Percentiles rank a stretch among this genome's conserved stretches.
Evolutionary conservation across 2,888 invertebrate genomes (phyloP).

Genomic region (Pseudeuparius sepicola): DNA sequence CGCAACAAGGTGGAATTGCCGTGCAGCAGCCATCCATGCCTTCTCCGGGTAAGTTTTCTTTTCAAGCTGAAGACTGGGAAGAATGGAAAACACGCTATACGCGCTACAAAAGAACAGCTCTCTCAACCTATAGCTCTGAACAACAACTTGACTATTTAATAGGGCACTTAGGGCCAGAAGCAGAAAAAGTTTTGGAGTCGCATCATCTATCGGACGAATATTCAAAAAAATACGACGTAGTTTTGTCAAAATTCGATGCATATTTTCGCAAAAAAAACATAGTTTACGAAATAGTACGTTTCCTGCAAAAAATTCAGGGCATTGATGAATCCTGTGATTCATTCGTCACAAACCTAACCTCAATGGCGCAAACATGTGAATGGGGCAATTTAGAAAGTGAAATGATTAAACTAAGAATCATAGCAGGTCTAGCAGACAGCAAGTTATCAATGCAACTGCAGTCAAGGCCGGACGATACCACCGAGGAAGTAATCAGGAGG

Average conservation of each 20-base stretch:
- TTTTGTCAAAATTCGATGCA: constrained; percentile 1
- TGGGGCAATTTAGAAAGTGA: neutral
- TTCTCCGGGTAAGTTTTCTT: neutral
- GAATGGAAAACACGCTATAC: neutral
- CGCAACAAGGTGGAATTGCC: neutral
- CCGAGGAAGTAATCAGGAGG: neutral
- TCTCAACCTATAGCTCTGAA: neutral
- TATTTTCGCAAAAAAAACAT: neutral
- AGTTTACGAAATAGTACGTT: neutral
- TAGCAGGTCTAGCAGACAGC: neutral
- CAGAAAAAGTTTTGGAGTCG: constrained; percentile 1
- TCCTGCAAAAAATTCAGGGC: neutral
- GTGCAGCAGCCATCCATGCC: neutral
- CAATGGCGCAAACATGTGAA: no score
- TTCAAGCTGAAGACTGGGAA: constrained; percentile 2
- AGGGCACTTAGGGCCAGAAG: constrained; percentile 1
- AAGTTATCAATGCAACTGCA: constrained; percentile 1
- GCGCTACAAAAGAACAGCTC: constrained; percentile 1
- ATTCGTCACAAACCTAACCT: no score
- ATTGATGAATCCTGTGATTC: neutral
- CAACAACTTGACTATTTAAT: constrained; percentile 1
- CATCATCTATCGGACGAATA: neutral
- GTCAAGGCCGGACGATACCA: constrained; percentile 1
- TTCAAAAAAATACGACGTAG: neutral
- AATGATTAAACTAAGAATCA: constrained; percentile 2